These are phyloP conservation scores for Euspilapteryx auroguttella DNA, from an alignment of 2,888 invertebrate genomes.

Conservation along the genomic window DNA sequence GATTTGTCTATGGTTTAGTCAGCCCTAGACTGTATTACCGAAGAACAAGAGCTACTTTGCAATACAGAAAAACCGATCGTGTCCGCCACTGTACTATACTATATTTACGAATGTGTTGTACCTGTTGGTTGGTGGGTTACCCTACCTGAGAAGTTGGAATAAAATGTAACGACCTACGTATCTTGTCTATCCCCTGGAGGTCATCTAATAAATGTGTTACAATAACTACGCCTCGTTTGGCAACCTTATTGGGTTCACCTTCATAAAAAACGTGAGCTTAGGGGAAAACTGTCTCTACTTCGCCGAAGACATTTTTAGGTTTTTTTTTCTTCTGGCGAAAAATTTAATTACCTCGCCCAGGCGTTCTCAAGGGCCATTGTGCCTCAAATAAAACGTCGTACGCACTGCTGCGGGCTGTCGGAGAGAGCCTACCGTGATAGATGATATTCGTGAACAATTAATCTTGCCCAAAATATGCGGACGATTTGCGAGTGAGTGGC, in stretches of 20 bases:
- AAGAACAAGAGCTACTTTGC: too few relatives aligned
- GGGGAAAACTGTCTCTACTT: neutral
- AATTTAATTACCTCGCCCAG: slow-evolving; percentile 41
- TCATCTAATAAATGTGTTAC: neutral
- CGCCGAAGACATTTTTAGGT: slow-evolving; percentile 7
- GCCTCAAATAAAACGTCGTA: slow-evolving; percentile 52
- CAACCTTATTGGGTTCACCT: neutral
- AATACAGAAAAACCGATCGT: too few relatives aligned
- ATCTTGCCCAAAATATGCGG: slow-evolving; percentile 60
- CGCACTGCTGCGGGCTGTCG: slow-evolving; percentile 52
- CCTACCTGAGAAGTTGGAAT: slow-evolving; percentile 8
- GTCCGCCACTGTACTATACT: too few relatives aligned
- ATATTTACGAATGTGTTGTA: too few relatives aligned
- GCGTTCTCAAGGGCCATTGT: slow-evolving; percentile 36
- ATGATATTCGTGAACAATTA: slow-evolving; percentile 61
- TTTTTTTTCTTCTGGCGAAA: slow-evolving; percentile 21
- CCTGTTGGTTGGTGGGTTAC: too few relatives aligned
- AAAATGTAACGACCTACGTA: neutral
- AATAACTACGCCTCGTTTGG: neutral
- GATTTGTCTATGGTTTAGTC: too few relatives aligned
- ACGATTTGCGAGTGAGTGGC: slow-evolving; percentile 60
- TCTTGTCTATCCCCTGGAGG: neutral
- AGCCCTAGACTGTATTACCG: too few relatives aligned
- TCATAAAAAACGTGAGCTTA: neutral
- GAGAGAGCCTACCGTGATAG: slow-evolving; percentile 56